These are phyloP conservation scores for Arctocebus calabarensis DNA, from an alignment of 2,797 vertebrate genomes.

Conservation along the genomic window DNA sequence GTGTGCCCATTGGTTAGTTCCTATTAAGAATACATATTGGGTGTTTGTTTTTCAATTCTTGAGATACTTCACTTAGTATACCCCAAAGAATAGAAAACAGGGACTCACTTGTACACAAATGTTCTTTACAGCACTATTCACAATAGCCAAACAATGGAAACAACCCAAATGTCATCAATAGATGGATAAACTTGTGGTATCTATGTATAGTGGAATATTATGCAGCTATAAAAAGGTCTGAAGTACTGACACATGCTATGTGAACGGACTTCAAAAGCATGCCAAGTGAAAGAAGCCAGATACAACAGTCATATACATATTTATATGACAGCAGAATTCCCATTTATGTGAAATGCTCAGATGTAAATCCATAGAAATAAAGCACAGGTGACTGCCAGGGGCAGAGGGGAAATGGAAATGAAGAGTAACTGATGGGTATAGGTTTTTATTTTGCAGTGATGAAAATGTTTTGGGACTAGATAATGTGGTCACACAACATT, in stretches of 20 bases:
- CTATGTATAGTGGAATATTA: neutral
- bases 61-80: neutral
- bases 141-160: neutral
- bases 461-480: neutral
- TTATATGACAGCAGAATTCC: neutral
- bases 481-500: neutral
- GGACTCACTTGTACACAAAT: neutral
- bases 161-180: neutral
- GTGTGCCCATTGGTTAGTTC: neutral
- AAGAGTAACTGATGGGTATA: neutral
- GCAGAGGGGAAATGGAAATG: neutral
- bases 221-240: neutral
- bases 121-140: neutral
- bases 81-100: neutral
- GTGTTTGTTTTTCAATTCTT: neutral
- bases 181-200: neutral
- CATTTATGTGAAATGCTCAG: slow-evolving; percentile 1
- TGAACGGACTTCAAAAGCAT: neutral
- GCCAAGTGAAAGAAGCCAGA: neutral
- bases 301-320: neutral
- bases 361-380: neutral
- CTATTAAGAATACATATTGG: neutral
- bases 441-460: neutral
- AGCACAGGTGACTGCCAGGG: neutral
- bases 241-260: neutral